Evolutionary conservation across 2,113 vertebrate genomes (phyloP).

Genomic region (Lagopus muta): DNA sequence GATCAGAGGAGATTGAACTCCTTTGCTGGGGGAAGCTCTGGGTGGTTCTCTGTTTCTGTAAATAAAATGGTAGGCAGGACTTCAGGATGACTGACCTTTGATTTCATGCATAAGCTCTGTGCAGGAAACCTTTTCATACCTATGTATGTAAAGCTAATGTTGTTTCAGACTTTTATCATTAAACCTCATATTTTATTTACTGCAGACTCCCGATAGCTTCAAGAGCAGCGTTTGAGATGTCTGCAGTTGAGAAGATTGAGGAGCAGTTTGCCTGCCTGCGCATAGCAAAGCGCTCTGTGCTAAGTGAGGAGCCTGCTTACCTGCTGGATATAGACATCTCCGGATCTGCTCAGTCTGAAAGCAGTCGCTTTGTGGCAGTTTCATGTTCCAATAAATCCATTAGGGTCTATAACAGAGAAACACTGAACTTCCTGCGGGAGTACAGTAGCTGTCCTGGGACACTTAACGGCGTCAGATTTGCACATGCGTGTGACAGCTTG

Average conservation of each 20-base stretch:
- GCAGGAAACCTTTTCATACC: neutral
- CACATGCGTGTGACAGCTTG: conserved; percentile 51
- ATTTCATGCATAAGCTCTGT: neutral
- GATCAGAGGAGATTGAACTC: neutral
- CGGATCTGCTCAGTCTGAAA: neutral
- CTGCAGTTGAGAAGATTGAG: conserved; percentile 82
- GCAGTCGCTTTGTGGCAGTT: conserved; percentile 76
- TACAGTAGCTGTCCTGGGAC: conserved; percentile 70
- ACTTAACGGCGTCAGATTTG: conserved; percentile 82
- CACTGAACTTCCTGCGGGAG: conserved; percentile 74
- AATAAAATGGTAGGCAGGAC: neutral
- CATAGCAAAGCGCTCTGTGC: conserved; percentile 76
- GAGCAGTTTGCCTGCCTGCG: conserved; percentile 80
- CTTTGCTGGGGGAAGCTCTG: neutral
- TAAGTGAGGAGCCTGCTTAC: conserved; percentile 76
- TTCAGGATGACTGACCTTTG: neutral
- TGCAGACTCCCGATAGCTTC: conserved; percentile 31
- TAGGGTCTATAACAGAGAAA: conserved; percentile 82
- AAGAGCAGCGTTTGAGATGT: neutral
- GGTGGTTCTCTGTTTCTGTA: neutral
- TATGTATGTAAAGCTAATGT: neutral
- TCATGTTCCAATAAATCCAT: conserved; percentile 84
- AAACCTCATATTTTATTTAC: neutral
- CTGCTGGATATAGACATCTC: conserved; percentile 78
- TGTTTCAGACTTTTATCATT: neutral